A percentile compares a stretch with the other conserved stretches of the same genome.
phyloP scores from a whole-genome alignment of 2,113 vertebrate genomes.

The Elgaria multicarinata region DNA sequence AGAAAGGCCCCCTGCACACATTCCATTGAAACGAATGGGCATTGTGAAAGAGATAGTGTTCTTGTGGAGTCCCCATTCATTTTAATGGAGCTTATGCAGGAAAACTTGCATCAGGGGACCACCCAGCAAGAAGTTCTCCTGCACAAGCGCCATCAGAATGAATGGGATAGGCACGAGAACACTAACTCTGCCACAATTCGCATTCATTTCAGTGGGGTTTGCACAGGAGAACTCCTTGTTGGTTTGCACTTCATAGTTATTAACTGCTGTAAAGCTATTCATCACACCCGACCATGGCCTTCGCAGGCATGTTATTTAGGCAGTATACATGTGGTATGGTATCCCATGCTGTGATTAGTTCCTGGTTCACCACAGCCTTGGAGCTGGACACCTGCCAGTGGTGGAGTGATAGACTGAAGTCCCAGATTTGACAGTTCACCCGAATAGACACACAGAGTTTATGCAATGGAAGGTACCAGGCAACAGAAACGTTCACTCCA shows the following conservation, averaged over 20 bases:
- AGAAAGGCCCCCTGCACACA: neutral
- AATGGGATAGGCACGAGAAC: too few relatives aligned
- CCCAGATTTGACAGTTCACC: too few relatives aligned
- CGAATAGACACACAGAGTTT: too few relatives aligned
- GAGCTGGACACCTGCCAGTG: too few relatives aligned
- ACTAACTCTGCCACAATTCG: neutral
- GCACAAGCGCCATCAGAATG: neutral
- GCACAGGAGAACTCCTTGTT: neutral
- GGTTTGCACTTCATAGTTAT: neutral
- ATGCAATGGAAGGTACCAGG: too few relatives aligned
- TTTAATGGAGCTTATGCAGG: neutral
- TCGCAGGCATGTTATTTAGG: neutral
- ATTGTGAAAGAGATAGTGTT: too few relatives aligned
- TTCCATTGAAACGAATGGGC: too few relatives aligned
- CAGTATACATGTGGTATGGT: too few relatives aligned
- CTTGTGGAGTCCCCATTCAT: neutral
- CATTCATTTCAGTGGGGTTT: neutral
- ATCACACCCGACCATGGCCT: neutral
- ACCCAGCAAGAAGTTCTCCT: neutral
- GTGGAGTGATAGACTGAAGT: too few relatives aligned
- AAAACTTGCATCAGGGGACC: neutral
- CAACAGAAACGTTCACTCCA: too few relatives aligned
- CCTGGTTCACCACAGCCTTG: too few relatives aligned
- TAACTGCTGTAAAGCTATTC: neutral
- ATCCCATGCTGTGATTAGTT: too few relatives aligned